Conservation (phyloP, 2,888 invertebrate species). For the Pseudoips prasinana region DNA sequence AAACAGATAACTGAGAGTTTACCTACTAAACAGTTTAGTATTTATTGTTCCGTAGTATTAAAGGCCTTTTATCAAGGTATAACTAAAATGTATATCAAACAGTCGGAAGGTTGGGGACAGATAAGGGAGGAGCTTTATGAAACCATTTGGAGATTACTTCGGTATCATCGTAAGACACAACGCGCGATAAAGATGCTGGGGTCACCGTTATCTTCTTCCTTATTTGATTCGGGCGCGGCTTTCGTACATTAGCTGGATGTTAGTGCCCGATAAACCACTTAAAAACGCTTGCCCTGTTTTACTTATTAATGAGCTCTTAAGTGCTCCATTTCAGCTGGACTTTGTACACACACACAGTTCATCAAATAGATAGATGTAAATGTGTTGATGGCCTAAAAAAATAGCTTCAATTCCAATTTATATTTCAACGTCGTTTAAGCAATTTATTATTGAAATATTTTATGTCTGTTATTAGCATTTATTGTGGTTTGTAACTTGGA, state of each 20-base stretch:
- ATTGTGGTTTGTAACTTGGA: slow-evolving; percentile 3
- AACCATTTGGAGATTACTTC: slow-evolving; percentile 39
- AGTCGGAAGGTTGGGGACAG: slow-evolving; percentile 29
- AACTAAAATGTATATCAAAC: slow-evolving; percentile 36
- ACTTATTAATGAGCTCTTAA: slow-evolving; percentile 10
- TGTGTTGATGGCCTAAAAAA: too few species aligned
- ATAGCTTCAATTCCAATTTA: too few species aligned
- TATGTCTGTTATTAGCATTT: too few species aligned
- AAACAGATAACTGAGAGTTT: slow-evolving; percentile 11
- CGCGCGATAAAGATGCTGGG: slow-evolving; percentile 40
- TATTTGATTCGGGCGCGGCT: slow-evolving; percentile 41
- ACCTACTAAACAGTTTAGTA: slow-evolving; percentile 1
- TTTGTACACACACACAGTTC: slow-evolving; percentile 1
- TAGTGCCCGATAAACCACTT: slow-evolving; percentile 27
- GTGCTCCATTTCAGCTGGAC: slow-evolving; percentile 10
- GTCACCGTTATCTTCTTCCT: slow-evolving; percentile 48
- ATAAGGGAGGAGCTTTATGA: slow-evolving; percentile 41
- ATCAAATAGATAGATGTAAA: too few species aligned
- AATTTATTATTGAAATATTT: too few species aligned
- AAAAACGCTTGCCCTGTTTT: slow-evolving; percentile 15
- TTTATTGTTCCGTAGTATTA: slow-evolving; percentile 16
- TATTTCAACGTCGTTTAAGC: too few species aligned
- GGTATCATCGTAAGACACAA: slow-evolving; percentile 34
- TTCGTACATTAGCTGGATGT: slow-evolving; percentile 34
- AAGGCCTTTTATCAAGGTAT: slow-evolving; percentile 24